These are phyloP conservation scores for Phyto melanocephala DNA, from an alignment of 2,888 invertebrate species.

Conservation along the genomic window DNA sequence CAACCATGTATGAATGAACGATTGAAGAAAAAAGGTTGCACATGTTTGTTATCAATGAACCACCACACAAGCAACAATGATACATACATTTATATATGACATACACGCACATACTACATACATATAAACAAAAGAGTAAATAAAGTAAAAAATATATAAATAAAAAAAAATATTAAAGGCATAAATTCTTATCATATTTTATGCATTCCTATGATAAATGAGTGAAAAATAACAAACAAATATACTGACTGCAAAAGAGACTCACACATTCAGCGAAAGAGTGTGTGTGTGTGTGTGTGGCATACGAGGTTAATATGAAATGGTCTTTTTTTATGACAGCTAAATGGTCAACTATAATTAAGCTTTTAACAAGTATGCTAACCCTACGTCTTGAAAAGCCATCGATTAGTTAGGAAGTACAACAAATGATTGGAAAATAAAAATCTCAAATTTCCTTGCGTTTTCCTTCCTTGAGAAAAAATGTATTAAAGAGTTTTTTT, in stretches of 20 bases:
- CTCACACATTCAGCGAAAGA: neutral
- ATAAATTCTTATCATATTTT: constrained; percentile 75
- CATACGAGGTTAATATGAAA: neutral
- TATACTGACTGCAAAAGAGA: neutral
- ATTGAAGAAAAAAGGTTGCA: constrained; percentile 27
- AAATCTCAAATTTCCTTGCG: too few relatives aligned
- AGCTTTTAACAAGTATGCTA: too few relatives aligned
- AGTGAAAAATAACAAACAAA: constrained; percentile 74
- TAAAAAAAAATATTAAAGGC: constrained; percentile 57
- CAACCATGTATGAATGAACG: neutral
- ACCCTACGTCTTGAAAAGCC: too few relatives aligned
- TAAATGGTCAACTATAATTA: too few relatives aligned
- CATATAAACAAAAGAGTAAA: neutral
- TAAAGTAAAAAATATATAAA: constrained; percentile 1
- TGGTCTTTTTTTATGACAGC: neutral
- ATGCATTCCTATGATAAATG: constrained; percentile 78
- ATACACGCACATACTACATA: neutral
- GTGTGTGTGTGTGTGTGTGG: neutral
- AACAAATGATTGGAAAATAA: too few relatives aligned
- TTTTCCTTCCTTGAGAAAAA: too few relatives aligned
- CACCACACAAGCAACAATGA: constrained; percentile 20
- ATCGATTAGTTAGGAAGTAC: too few relatives aligned
- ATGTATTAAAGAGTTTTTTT: too few relatives aligned
- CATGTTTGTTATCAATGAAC: constrained; percentile 43
- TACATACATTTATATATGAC: neutral